Percentiles rank a stretch among this genome's conserved stretches.
These are phyloP conservation scores for Lepidocyrtoides sp. DNA, from an alignment of 2,888 invertebrate genomes.

Conservation along the genomic window DNA sequence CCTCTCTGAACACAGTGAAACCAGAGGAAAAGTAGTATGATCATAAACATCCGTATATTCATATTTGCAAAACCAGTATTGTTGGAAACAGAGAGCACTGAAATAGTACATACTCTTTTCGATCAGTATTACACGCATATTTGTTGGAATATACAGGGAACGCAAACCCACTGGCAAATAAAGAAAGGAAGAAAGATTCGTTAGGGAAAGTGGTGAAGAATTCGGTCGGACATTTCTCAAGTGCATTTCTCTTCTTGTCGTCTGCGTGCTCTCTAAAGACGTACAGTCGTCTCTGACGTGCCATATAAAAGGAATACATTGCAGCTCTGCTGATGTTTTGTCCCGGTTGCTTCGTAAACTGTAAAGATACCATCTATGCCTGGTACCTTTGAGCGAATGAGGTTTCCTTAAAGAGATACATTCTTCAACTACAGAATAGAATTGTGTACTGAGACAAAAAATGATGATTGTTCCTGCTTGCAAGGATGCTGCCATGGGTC, in stretches of 20 bases:
- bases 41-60: not conserved
- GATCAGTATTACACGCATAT: not conserved
- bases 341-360: slow-evolving; percentile 22
- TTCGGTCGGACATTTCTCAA: slow-evolving; percentile 30
- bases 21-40: slow-evolving; percentile 28
- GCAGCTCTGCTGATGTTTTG: not conserved
- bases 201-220: slow-evolving; percentile 57
- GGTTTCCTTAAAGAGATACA: too few species aligned
- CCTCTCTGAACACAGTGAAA: not conserved
- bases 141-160: not conserved
- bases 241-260: not conserved
- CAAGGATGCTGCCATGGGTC: too few species aligned
- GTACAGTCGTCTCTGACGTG: slow-evolving; percentile 42
- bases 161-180: slow-evolving; percentile 20
- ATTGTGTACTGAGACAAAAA: too few species aligned
- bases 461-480: too few species aligned
- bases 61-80: not conserved
- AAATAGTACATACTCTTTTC: not conserved
- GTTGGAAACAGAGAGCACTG: not conserved
- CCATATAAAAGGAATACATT: slow-evolving; percentile 29
- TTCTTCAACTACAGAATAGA: too few species aligned
- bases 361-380: not conserved
- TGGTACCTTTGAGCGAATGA: too few species aligned
- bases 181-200: slow-evolving; percentile 31
- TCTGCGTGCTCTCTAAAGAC: slow-evolving; percentile 11